Percentiles rank a stretch among this genome's conserved stretches.
phyloP scores from a whole-genome alignment of 2,797 vertebrate species.

The Tokudaia muenninki region DNA sequence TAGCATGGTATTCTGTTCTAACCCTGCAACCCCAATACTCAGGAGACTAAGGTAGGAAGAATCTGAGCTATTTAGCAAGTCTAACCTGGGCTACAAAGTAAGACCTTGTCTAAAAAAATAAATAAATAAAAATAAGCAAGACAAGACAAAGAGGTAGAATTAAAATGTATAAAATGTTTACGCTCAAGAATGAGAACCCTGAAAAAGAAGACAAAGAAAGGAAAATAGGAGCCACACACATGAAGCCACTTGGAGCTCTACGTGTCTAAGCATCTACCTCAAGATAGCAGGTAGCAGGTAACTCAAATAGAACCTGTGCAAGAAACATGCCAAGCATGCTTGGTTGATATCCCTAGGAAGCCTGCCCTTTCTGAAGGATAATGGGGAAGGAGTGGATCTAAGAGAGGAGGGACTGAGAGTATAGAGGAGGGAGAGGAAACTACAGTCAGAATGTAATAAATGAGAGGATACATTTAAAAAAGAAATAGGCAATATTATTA shows the following conservation, averaged over 20 bases:
- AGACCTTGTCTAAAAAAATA: neutral
- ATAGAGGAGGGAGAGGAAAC: neutral
- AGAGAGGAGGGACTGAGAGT: neutral
- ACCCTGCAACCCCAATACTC: neutral
- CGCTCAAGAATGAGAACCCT: neutral
- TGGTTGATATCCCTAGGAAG: too few relatives aligned
- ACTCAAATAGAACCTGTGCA: slow-evolving; percentile 83
- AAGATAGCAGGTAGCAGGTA: slow-evolving; percentile 86
- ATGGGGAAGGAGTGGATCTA: neutral
- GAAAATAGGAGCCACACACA: neutral
- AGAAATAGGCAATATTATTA: slow-evolving; percentile 86
- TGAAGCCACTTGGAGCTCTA: neutral
- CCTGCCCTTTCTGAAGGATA: neutral
- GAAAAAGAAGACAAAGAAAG: neutral
- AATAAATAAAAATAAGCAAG: neutral
- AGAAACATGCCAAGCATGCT: slow-evolving; percentile 81
- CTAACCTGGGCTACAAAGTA: neutral
- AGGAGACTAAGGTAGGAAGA: neutral
- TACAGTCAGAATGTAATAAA: neutral
- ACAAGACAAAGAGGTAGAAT: neutral
- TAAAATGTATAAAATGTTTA: slow-evolving; percentile 15
- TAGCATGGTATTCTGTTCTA: neutral
- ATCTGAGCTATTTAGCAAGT: neutral
- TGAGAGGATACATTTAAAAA: neutral
- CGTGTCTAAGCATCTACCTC: slow-evolving; percentile 72